Evolutionary conservation across 2,113 vertebrate genomes (phyloP).

Genomic region (Arenaria interpres): DNA sequence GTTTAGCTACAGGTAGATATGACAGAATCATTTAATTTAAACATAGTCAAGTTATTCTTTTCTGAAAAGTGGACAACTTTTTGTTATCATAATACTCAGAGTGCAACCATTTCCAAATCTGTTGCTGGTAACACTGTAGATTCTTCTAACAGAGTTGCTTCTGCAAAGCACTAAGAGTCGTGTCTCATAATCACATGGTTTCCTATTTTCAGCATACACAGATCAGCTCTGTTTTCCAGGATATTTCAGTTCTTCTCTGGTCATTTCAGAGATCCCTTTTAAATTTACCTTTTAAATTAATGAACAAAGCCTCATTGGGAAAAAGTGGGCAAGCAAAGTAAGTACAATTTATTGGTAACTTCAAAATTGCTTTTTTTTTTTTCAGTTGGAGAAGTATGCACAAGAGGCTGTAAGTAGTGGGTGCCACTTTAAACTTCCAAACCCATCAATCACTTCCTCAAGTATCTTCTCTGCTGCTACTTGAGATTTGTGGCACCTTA

Average conservation of each 20-base stretch:
- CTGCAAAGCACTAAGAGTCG: neutral
- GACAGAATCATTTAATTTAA: neutral
- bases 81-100: neutral
- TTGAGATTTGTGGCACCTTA: neutral
- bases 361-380: neutral
- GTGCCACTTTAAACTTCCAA: neutral
- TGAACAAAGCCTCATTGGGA: neutral
- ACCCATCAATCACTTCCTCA: accelerated
- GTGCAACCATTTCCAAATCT: neutral
- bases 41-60: neutral
- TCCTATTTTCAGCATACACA: neutral
- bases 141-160: neutral
- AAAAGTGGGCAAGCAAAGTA: neutral
- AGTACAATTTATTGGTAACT: neutral
- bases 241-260: neutral
- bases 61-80: neutral
- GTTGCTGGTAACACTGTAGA: neutral
- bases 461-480: neutral
- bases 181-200: neutral
- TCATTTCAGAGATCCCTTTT: neutral
- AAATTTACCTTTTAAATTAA: neutral
- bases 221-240: neutral
- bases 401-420: neutral
- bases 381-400: neutral
- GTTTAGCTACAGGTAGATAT: neutral